phyloP scores from a whole-genome alignment of 2,888 invertebrate genomes.

The Melitaea athalia region DNA sequence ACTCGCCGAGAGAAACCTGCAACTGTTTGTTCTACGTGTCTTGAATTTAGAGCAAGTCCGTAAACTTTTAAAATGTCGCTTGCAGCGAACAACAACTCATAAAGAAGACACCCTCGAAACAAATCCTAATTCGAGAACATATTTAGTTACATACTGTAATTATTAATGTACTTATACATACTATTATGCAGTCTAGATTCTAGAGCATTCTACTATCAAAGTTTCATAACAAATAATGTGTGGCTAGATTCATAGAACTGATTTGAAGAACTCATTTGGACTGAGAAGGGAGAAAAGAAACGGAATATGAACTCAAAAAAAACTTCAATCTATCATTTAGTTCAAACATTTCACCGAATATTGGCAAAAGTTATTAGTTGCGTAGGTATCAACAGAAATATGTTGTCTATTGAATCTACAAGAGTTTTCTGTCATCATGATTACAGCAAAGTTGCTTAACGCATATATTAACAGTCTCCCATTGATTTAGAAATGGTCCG shows the following conservation, averaged over 20 bases:
- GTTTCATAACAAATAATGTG: too few species aligned
- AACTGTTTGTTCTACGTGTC: conserved; percentile 16
- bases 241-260: too few species aligned
- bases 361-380: background rate
- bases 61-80: conserved; percentile 23
- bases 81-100: background rate
- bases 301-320: too few species aligned
- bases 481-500: conserved; percentile 11
- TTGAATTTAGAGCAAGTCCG: conserved; percentile 25
- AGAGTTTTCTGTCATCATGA: background rate
- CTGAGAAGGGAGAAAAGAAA: too few species aligned
- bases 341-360: too few species aligned
- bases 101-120: background rate
- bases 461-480: too few species aligned
- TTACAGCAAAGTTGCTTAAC: background rate
- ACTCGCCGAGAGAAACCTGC: conserved; percentile 21
- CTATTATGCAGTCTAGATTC: background rate
- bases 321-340: too few species aligned
- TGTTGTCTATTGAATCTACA: background rate
- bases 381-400: background rate
- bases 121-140: background rate
- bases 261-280: too few species aligned
- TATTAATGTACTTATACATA: too few species aligned
- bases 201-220: background rate
- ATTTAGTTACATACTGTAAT: too few species aligned